Conservation (phyloP, 2,888 invertebrate genomes). For the Lomographa bimaculata region DNA sequence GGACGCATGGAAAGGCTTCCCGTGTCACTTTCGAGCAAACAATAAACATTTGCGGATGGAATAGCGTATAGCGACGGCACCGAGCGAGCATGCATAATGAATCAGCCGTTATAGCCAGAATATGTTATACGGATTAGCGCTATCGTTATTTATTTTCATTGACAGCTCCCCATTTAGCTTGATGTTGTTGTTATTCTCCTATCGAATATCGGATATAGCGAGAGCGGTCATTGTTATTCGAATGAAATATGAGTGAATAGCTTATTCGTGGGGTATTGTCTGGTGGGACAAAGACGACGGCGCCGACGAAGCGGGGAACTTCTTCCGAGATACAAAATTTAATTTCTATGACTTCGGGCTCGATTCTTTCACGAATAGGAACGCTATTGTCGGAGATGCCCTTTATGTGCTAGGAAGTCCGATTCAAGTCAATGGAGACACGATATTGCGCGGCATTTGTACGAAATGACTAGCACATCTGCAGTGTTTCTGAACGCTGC, state of each 20-base stretch:
- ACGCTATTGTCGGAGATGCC: conserved; percentile 60
- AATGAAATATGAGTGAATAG: conserved; percentile 71
- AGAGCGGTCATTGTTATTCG: conserved; percentile 65
- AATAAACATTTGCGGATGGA: conserved; percentile 49
- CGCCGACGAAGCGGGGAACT: conserved; percentile 52
- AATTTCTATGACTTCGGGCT: conserved; percentile 70
- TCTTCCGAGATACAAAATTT: conserved; percentile 66
- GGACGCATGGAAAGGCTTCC: conserved; percentile 52
- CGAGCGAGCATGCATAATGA: conserved; percentile 39
- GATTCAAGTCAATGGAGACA: conserved; percentile 61
- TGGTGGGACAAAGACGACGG: conserved; percentile 58
- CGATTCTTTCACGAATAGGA: conserved; percentile 54
- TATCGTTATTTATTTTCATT: conserved; percentile 34
- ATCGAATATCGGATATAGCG: conserved; percentile 63
- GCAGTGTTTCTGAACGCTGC: conserved; percentile 45
- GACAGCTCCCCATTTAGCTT: conserved; percentile 34
- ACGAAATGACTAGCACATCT: conserved; percentile 65
- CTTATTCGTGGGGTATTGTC: conserved; percentile 61
- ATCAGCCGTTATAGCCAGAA: conserved; percentile 32
- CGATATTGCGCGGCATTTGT: conserved; percentile 69
- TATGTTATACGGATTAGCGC: conserved; percentile 31
- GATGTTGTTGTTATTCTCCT: conserved; percentile 49
- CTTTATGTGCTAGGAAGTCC: conserved; percentile 62
- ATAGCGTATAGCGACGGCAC: conserved; percentile 43
- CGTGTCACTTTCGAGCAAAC: conserved; percentile 48